Conservation (phyloP, 2,797 vertebrate species). For the Takifugu ocellatus region DNA sequence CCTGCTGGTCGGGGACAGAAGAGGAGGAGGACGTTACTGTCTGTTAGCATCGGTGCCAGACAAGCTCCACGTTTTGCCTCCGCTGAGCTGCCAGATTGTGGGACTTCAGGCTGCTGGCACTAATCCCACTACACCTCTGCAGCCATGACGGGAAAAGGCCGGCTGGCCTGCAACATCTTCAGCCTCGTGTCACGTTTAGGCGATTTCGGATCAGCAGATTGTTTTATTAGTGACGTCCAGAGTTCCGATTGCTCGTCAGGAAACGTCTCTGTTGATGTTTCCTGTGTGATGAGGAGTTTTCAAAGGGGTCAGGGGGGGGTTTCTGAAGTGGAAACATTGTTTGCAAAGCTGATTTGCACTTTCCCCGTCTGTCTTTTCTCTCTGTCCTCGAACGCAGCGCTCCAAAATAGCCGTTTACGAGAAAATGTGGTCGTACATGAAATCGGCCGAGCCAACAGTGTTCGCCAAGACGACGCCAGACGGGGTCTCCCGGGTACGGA, state of each 20-base stretch:
- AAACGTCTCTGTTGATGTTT: too few species aligned
- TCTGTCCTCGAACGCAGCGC: conserved; percentile 75
- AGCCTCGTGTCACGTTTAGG: neutral
- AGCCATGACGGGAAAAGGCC: conserved; percentile 31
- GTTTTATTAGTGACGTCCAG: too few species aligned
- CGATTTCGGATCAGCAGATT: too few species aligned
- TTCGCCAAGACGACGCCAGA: conserved; percentile 99
- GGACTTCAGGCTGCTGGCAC: conserved; percentile 67
- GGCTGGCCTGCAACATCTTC: conserved; percentile 1
- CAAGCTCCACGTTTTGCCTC: conserved; percentile 54
- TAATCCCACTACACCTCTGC: conserved; percentile 40
- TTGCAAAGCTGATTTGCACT: neutral
- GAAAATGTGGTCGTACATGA: conserved; percentile 99
- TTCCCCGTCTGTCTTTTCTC: conserved; percentile 43
- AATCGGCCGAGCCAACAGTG: conserved; percentile 96
- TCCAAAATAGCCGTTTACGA: conserved; percentile 99
- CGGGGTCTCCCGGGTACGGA: conserved; percentile 93
- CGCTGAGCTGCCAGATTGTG: conserved; percentile 65
- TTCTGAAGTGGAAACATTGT: neutral
- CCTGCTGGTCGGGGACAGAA: conserved; percentile 20
- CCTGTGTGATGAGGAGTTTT: too few species aligned
- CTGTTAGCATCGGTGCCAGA: conserved; percentile 46
- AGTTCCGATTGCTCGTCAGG: too few species aligned
- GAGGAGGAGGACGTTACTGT: conserved; percentile 32
- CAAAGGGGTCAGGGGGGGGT: too few species aligned